Percentiles rank a stretch among this genome's conserved stretches.
Evolutionary conservation across 2,797 vertebrate genomes (phyloP).

Genomic region (Siniperca scherzeri): DNA sequence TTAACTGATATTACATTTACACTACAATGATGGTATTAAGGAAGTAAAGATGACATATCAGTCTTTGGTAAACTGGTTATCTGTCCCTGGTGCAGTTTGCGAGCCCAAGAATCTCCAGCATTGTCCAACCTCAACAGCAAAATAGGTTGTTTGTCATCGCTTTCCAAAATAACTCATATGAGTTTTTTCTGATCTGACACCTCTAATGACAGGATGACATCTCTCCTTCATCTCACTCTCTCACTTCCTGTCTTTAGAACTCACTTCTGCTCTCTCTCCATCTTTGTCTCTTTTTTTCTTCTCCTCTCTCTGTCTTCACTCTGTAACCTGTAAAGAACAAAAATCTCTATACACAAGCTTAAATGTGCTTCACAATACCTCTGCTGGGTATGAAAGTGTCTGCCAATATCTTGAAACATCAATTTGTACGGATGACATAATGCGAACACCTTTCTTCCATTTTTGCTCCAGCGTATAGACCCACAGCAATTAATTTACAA

Average conservation of each 20-base stretch:
- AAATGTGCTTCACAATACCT: neutral
- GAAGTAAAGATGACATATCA: neutral
- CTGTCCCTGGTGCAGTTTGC: neutral
- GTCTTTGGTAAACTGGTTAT: neutral
- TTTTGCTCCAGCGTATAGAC: constrained; percentile 6
- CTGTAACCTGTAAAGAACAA: neutral
- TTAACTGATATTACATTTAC: neutral
- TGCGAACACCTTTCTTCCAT: constrained; percentile 2
- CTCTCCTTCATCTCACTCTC: no score
- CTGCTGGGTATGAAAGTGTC: neutral
- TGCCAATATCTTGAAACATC: constrained; percentile 41
- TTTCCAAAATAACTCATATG: neutral
- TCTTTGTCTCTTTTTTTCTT: neutral
- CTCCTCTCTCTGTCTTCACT: neutral
- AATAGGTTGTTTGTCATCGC: neutral
- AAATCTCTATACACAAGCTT: neutral
- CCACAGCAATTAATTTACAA: constrained; percentile 63
- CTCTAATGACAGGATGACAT: neutral
- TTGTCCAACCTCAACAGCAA: neutral
- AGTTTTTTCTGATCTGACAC: neutral
- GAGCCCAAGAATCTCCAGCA: neutral
- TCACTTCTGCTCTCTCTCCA: neutral
- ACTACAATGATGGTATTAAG: neutral
- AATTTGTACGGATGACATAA: constrained; percentile 42
- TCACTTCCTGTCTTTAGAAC: neutral